Conservation (phyloP, 2,113 vertebrate genomes). For the Pimephales promelas region DNA sequence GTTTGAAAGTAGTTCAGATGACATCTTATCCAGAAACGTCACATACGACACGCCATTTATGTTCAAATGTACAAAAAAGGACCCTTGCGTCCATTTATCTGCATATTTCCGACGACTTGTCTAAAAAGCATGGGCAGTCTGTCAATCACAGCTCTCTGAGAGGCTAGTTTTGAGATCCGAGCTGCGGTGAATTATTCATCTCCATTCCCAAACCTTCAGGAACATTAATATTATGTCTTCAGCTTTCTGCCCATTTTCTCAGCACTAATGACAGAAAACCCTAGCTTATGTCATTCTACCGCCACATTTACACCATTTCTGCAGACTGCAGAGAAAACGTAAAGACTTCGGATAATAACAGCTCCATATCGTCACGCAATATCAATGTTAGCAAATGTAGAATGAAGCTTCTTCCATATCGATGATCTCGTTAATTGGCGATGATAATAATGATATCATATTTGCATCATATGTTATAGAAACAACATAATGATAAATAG, state of each 20-base stretch:
- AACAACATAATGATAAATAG: too few relatives aligned
- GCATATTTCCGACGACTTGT: conserved; percentile 11
- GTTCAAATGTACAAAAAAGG: conserved; percentile 27
- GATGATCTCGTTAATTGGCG: background rate
- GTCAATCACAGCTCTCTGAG: conserved; percentile 51
- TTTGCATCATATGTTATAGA: background rate
- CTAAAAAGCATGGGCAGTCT: conserved; percentile 48
- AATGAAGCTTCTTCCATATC: background rate
- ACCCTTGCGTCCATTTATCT: conserved; percentile 15
- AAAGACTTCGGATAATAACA: background rate
- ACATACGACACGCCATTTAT: background rate
- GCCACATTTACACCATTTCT: conserved; percentile 3
- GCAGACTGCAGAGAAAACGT: background rate
- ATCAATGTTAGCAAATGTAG: background rate
- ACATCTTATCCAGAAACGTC: background rate
- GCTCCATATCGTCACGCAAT: background rate
- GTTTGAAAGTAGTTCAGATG: conserved; percentile 12
- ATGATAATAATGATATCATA: background rate
- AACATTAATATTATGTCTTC: conserved; percentile 58
- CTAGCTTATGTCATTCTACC: conserved; percentile 32
- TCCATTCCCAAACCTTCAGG: conserved; percentile 32
- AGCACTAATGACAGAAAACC: conserved; percentile 47
- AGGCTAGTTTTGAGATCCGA: conserved; percentile 33
- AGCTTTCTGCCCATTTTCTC: conserved; percentile 40
- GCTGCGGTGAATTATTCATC: conserved; percentile 55